Evolutionary conservation across 2,888 invertebrate species (phyloP).

Genomic region (Idaea aversata): DNA sequence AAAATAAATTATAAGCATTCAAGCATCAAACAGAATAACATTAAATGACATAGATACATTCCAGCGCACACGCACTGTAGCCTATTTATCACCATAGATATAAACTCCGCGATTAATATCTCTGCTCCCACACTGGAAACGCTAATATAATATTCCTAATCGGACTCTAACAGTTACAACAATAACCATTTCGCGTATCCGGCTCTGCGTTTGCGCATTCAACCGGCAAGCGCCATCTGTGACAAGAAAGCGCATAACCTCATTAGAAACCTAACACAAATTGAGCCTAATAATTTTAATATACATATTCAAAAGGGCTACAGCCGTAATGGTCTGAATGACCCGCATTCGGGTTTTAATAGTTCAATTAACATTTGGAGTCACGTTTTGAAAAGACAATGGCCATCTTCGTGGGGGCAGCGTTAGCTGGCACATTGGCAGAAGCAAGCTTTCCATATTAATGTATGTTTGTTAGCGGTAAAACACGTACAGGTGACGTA

Average conservation of each 20-base stretch:
- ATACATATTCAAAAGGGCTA: conserved; percentile 80
- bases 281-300: conserved; percentile 78
- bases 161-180: conserved; percentile 64
- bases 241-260: conserved; percentile 80
- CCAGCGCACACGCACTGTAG: conserved; percentile 18
- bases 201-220: conserved; percentile 73
- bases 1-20: conserved; percentile 13
- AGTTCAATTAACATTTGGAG: conserved; percentile 79
- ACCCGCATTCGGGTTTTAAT: conserved; percentile 80
- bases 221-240: conserved; percentile 67
- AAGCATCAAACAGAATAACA: conserved; percentile 7
- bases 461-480: conserved; percentile 80
- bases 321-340: conserved; percentile 74
- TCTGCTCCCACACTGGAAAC: conserved; percentile 52
- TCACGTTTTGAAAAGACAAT: conserved; percentile 79
- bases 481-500: conserved; percentile 76
- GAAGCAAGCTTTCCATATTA: conserved; percentile 77
- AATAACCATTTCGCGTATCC: conserved; percentile 77
- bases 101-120: conserved; percentile 36
- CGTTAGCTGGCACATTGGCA: conserved; percentile 75
- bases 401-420: conserved; percentile 78
- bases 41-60: conserved; percentile 7
- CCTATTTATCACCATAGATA: conserved; percentile 32
- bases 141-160: conserved; percentile 60
- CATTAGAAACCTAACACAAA: conserved; percentile 78